phyloP scores from a whole-genome alignment of 2,113 vertebrate genomes.

The Lepisosteus oculatus region DNA sequence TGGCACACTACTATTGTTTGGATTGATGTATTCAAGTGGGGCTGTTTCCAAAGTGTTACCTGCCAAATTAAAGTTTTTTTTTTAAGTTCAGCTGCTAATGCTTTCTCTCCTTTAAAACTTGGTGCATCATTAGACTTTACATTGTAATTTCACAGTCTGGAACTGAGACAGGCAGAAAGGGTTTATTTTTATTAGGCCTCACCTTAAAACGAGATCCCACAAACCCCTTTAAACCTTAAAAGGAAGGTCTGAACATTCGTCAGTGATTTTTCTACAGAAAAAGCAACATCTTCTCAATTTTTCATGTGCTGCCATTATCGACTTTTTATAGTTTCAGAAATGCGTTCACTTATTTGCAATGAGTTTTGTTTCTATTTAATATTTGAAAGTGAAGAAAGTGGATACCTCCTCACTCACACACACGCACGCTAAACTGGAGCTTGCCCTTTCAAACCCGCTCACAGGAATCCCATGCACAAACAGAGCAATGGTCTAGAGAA shows the following conservation, averaged over 20 bases:
- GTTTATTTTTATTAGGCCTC: slow-evolving; percentile 18
- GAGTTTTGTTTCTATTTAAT: slow-evolving; percentile 33
- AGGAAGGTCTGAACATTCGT: slow-evolving; percentile 61
- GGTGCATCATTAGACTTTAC: slow-evolving; percentile 8
- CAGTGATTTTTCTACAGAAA: slow-evolving; percentile 63
- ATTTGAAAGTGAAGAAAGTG: slow-evolving; percentile 73
- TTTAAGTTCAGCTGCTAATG: slow-evolving; percentile 17
- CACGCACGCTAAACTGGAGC: slow-evolving; percentile 70
- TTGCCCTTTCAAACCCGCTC: slow-evolving; percentile 53
- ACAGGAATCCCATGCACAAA: slow-evolving; percentile 32
- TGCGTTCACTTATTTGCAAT: slow-evolving; percentile 59
- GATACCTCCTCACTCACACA: slow-evolving; percentile 77
- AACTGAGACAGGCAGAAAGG: slow-evolving; percentile 24
- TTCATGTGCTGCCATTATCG: slow-evolving; percentile 69
- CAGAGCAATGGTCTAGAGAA: slow-evolving; percentile 42
- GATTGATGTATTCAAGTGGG: slow-evolving; percentile 58
- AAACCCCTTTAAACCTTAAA: not conserved
- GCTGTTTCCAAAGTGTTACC: slow-evolving; percentile 30
- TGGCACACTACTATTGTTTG: slow-evolving; percentile 76
- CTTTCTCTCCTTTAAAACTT: slow-evolving; percentile 21
- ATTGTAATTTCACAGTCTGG: slow-evolving; percentile 30
- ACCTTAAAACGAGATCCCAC: slow-evolving; percentile 7
- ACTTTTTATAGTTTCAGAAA: slow-evolving; percentile 69
- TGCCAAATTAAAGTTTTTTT: slow-evolving; percentile 43
- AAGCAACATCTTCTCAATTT: slow-evolving; percentile 53